Percentiles rank a stretch among this genome's conserved stretches.
Conservation (phyloP, 2,113 vertebrate species). For the Rallus limicola region DNA sequence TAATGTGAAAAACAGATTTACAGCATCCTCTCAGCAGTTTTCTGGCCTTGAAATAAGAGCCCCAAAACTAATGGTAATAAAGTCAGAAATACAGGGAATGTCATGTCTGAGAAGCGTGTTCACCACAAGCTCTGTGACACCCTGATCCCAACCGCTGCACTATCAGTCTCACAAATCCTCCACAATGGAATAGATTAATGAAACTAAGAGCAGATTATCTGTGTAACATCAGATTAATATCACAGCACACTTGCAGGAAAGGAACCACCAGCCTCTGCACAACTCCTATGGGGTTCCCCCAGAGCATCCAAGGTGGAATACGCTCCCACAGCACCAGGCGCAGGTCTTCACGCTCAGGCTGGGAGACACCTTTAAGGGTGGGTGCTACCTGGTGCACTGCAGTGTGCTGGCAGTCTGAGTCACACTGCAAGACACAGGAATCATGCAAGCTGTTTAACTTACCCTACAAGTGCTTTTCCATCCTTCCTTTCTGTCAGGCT, state of each 20-base stretch:
- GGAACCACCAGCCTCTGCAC: neutral
- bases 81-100: neutral
- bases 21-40: neutral
- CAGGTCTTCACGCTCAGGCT: neutral
- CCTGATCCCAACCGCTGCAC: neutral
- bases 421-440: neutral
- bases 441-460: neutral
- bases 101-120: rapidly evolving
- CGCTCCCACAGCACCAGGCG: neutral
- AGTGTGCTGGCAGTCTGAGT: neutral
- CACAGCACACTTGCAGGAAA: neutral
- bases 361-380: neutral
- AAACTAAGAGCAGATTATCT: neutral
- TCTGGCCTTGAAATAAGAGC: neutral
- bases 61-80: neutral
- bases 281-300: rapidly evolving
- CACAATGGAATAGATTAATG: neutral
- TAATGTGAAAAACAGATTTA: neutral
- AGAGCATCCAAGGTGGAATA: neutral
- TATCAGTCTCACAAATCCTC: neutral
- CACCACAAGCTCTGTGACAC: neutral
- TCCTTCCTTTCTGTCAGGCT: neutral
- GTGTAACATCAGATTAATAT: neutral
- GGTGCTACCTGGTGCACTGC: neutral
- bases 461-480: neutral